Base-by-base conservation (phyloP, 2,888 invertebrate species). In the Hanleya hanleyi region DNA sequence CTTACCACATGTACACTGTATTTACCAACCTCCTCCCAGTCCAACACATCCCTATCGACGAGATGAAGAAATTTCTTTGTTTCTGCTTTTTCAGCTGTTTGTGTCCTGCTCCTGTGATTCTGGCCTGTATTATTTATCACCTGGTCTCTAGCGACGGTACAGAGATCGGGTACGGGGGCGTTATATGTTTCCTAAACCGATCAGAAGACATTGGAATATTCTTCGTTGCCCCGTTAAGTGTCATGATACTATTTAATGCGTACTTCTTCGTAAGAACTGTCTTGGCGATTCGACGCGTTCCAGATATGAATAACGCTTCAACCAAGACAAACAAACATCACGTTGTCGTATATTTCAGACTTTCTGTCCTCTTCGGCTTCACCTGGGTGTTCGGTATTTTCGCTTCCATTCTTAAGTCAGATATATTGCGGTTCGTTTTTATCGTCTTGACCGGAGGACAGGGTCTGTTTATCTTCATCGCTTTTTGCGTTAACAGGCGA, bases 391-490 rank as follows among this genome's bases (percentile, higher is more conserved):
- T 71, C 12, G 71, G 61, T 4, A 66, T 71, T 35, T 22, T 71
- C 18, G 67, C 67, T 7, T 35, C 41, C 7, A 22, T 61, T 7
- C 9, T 67, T 1, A 51, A 68, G 22, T 66, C 67, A 32, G 29
- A 36, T 29, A 47, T 61, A n/a, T 50, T 71, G 12, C 41, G 67
- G 67, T 71, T 67, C 35, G 38, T 67, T 3, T 71, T 71, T 38
- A 51, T 67, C 15, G 29, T 71, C 26, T 15, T 68, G n/a, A 71
- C 66, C 47, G 57, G 67, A 7, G 18, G 57, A 9, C 71, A 71
- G 61, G 71, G 71, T 4, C 29, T 68, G 37, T 62, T 67, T 61
- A 71, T 71, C n/a, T 71, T 67, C 35, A n/a, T 71, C 9, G 57
- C 67, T 5, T 71, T 36, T 37, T 64, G 64, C 26, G n/a, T 64